Conservation (phyloP, 1,140 invertebrate genomes). For the Nixonia krombeini region DNA sequence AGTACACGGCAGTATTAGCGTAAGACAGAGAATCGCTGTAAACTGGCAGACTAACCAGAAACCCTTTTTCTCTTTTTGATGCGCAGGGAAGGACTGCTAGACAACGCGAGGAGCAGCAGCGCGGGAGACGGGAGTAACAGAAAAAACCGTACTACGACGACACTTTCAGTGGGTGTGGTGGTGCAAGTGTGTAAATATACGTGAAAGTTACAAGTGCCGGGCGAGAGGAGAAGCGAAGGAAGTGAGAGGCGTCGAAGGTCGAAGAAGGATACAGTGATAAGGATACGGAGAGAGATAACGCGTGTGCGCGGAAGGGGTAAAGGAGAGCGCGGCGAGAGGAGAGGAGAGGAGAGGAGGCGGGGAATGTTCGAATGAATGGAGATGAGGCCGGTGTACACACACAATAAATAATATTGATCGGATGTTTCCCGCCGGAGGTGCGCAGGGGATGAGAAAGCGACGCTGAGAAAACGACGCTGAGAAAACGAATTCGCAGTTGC, state of each 20-base stretch:
- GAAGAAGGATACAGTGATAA: slow-evolving; percentile 39
- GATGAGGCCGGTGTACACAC: slow-evolving; percentile 1
- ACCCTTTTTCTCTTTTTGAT: slow-evolving; percentile 17
- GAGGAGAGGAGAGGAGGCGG: no score
- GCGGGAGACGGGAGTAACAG: slow-evolving; percentile 43
- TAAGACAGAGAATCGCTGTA: no score
- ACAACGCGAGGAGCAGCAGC: slow-evolving; percentile 34
- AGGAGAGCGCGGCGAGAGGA: slow-evolving; percentile 11
- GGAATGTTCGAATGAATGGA: neutral
- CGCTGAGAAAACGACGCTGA: no score
- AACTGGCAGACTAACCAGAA: no score
- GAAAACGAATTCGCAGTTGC: no score
- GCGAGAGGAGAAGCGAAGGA: slow-evolving; percentile 26
- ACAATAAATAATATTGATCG: neutral
- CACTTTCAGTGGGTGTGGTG: slow-evolving; percentile 40
- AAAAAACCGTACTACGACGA: slow-evolving; percentile 35
- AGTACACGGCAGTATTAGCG: no score
- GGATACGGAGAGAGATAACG: slow-evolving; percentile 20
- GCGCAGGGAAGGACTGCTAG: slow-evolving; percentile 41
- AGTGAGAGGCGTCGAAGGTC: slow-evolving; percentile 22
- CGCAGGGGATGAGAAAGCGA: no score
- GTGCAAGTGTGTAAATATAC: slow-evolving; percentile 54
- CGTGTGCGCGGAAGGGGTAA: neutral
- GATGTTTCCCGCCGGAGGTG: no score
- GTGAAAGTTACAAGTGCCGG: slow-evolving; percentile 40